Base-by-base conservation (phyloP, 1,140 invertebrate species). In the Scaptomyza hsui region DNA sequence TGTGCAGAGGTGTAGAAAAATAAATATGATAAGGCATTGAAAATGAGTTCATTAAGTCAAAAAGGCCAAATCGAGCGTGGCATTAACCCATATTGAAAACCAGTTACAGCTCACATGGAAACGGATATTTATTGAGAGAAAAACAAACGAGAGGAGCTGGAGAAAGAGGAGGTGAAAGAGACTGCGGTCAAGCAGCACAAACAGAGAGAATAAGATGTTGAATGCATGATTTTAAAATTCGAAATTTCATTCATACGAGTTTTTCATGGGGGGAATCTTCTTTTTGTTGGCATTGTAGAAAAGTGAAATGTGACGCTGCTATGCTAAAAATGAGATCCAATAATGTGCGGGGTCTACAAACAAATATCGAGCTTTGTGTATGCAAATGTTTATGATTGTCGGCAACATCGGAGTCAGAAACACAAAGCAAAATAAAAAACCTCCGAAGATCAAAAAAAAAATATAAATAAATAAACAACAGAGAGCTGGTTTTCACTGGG, bases 251-350 rank as follows among this genome's bases (percentile, higher is more conserved):
- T 72, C 62, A 72, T 59, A 52, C 47, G 15, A 72, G 52, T 56
- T 65, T 24, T 71, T 42, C 67, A 64, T 37, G n/a, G 9, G 13
- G 13, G 19, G 49, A 29, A 29, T 9, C 26, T 7, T 62, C 29
- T 60, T 24, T 63, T 49, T 48, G 3, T 39, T 42, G 21, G 6
- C 44, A 18, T 44, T 44, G 24, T 45, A 45, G 41, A 72, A 86
- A 86, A 85, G 81, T 85, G 77, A 85, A 85, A 85, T 86, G 81
- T 85, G 73, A 86, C 73, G 78, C 44, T 57, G 53, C 60, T 73
- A 77, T 86, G 80, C 68, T 85, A 77, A 86, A 81, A 71, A 26
- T 12, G 21, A 53, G 21, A 41, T 19, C 39, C 19, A 68, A 35
- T 53, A 52, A 69, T 57, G 18, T 59, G 24, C 26, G 49, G 35